Percentiles rank a stretch among this genome's conserved stretches.
These are phyloP conservation scores for Neodiprion pinetum DNA, from an alignment of 1,140 invertebrate species.

Conservation along the genomic window DNA sequence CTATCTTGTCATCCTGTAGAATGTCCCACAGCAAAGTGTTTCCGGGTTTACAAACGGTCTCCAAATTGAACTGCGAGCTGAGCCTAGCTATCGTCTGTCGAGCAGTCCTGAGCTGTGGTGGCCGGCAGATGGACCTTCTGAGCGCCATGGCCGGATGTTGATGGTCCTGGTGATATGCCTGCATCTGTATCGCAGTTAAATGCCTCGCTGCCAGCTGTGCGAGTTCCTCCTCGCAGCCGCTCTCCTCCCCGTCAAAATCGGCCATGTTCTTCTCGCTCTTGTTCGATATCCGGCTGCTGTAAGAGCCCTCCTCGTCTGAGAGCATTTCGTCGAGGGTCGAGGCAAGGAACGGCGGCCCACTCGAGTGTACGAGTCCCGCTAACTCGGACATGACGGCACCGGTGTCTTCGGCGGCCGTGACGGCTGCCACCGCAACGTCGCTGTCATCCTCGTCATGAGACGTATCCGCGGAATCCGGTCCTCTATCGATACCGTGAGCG, in stretches of 20 bases:
- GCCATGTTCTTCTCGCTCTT: constrained; percentile 96
- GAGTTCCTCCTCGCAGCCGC: constrained; percentile 86
- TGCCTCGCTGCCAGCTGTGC: constrained; percentile 74
- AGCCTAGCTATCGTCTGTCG: constrained; percentile 51
- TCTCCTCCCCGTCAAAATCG: constrained; percentile 93
- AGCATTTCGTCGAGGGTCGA: constrained; percentile 68
- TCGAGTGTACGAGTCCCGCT: constrained; percentile 58
- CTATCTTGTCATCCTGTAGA: constrained; percentile 89
- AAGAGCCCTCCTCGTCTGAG: constrained; percentile 79
- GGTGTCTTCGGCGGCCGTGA: constrained; percentile 45
- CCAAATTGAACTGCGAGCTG: constrained; percentile 70
- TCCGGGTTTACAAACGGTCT: constrained; percentile 85
- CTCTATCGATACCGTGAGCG: constrained; percentile 38
- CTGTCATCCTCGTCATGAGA: constrained; percentile 59
- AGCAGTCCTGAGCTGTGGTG: constrained; percentile 41
- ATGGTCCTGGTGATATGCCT: constrained; percentile 55
- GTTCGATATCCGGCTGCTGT: constrained; percentile 87
- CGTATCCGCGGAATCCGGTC: constrained; percentile 51
- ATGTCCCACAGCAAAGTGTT: constrained; percentile 94
- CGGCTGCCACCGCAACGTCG: constrained; percentile 50
- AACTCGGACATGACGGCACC: constrained; percentile 62
- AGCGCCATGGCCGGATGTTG: constrained; percentile 48
- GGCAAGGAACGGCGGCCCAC: constrained; percentile 49
- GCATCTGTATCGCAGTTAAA: constrained; percentile 59
- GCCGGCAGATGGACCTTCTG: constrained; percentile 46